Base-by-base conservation (phyloP, 2,113 vertebrate genomes). In the Thunnus thynnus region DNA sequence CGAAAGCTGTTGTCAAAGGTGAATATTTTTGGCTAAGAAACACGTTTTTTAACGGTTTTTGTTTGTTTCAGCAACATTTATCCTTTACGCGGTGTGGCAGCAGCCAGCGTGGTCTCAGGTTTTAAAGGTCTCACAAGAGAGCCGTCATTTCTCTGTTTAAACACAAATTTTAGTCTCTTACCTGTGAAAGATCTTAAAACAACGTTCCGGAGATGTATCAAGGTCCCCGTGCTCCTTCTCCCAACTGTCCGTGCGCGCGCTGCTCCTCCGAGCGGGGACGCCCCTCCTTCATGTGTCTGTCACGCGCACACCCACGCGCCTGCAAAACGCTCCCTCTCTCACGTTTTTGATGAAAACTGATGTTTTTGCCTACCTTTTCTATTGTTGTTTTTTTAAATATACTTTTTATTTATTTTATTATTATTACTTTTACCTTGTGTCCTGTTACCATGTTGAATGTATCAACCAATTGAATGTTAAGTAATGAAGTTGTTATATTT, bases 261-360 rank as follows among this genome's bases (percentile, higher is more conserved):
- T 8, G 30, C 36, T 64, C 68, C 4, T 9, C 36, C 27, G 4
- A 16, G 32, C 32, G 50, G 25, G 14, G 41, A 83, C 55, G 84
- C 84, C 64, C 84, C 86, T 72, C 86, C 89, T 84, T 70, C 71
- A 2, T 55, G 58, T n/a, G 32, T 41, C 25, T 8, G 30, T 74
- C 65, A 63, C 36, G 14, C 67, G 36, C 36, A 14, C 60, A 13
- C 46, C 17, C 60, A 18, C 66, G 3, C 47, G 14, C 64, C 4
- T 32, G 3, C 22, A 1, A 3, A 9, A 8, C 7, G 13, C 27
- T 13, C 54, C 18, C 70, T 10, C 58, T 7, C 58, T 11, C 58
- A 3, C 17, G 2, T 2, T 1, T 41, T 41, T 41, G 7, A 4
- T 7, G 8, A 41, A 41, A 41, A 9, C 36, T 9, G 7, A 9